Base-by-base conservation (phyloP, 2,888 invertebrate species). In the Trisateles emortualis region DNA sequence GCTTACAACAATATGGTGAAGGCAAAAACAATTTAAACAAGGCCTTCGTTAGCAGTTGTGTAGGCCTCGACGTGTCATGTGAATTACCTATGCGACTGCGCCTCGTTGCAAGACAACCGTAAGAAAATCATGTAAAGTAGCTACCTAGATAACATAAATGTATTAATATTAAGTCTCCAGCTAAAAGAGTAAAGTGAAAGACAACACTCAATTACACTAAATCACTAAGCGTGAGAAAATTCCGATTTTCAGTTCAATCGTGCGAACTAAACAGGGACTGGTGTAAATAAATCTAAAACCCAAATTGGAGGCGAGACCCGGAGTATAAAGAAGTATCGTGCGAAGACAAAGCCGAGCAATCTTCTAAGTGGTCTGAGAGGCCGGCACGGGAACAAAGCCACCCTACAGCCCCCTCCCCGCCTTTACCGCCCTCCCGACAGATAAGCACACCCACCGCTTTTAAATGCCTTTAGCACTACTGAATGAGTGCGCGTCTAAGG, bases 361-460 rank as follows among this genome's bases (percentile, higher is more conserved):
- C 86, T 89, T 86, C 87, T 90, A 90, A 90, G 90, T 90, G 91
- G 87, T 86, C 74, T 82, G 82, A 81, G 85, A 84, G 81, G 81
- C 79, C 77, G 79, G 65, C 64, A 67, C 73, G 81, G 69, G 84
- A 83, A 86, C 83, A 87, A 88, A 86, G 82, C 83, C 79, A 66
- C 75, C 71, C 75, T n/a, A 14, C 52, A 62, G 69, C 67, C 61
- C 72, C 69, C 62, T 70, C 67, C 62, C 69, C 70, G 76, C 71
- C 72, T 59, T 61, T 61, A 59, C 64, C 72, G 55, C 67, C 73
- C 69, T 66, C 68, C 71, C 68, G 51, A 54, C 68, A 83, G 88
- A 90, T 88, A 89, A 90, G 85, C 79, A 76, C 80, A 74, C 83
- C 83, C 83, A 78, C 78, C 74, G 73, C 74, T 79, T 84, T 74